Conservation (phyloP, 2,888 invertebrate genomes). For the Agriotes lineatus region DNA sequence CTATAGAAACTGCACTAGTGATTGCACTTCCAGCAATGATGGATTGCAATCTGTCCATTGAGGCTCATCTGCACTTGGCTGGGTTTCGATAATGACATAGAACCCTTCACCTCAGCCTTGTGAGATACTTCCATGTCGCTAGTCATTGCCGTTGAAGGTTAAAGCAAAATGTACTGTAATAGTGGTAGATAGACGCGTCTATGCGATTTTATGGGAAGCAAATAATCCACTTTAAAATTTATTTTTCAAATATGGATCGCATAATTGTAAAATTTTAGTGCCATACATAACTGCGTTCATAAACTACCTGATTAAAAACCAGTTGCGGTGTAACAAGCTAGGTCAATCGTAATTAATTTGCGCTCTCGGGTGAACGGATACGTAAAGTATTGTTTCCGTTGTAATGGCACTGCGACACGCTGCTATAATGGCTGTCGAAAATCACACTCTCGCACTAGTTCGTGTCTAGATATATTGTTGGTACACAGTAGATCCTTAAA, state of each 20-base stretch:
- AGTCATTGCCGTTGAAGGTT: neutral
- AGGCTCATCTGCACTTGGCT: constrained; percentile 19
- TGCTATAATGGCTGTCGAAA: constrained; percentile 12
- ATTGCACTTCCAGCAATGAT: constrained; percentile 14
- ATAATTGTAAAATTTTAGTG: neutral
- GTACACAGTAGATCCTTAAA: too few species aligned
- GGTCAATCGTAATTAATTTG: constrained; percentile 38
- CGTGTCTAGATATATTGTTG: too few species aligned
- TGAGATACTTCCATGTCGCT: constrained; percentile 16
- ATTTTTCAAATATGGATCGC: too few species aligned
- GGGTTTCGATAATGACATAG: constrained; percentile 20
- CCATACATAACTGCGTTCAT: too few species aligned
- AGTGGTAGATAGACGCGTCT: too few species aligned
- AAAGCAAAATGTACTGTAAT: too few species aligned
- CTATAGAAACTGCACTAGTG: neutral
- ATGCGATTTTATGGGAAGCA: too few species aligned
- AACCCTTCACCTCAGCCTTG: neutral
- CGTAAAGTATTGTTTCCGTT: constrained; percentile 13
- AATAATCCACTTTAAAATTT: too few species aligned
- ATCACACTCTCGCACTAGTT: constrained; percentile 5
- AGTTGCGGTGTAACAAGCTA: constrained; percentile 34
- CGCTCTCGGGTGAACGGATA: constrained; percentile 22
- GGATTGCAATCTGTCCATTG: constrained; percentile 28
- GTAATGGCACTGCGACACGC: constrained; percentile 1
- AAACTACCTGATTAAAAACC: constrained; percentile 32